Conservation (phyloP, 2,888 invertebrate genomes). For the Zele albiditarsus region DNA sequence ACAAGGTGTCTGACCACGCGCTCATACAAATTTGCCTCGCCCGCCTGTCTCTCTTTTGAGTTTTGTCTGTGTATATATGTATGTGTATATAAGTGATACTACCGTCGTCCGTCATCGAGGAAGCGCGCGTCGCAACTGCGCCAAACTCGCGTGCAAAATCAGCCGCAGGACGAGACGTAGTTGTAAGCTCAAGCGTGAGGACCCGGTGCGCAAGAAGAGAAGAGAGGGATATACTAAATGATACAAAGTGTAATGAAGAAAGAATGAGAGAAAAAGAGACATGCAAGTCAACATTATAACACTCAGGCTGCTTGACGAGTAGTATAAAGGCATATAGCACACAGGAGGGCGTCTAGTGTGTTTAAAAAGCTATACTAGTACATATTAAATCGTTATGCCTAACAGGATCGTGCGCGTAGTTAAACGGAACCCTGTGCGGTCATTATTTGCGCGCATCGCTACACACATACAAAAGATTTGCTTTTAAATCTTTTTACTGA, state of each 20-base stretch:
- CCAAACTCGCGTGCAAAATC: conserved; percentile 30
- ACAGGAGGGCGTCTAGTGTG: neutral
- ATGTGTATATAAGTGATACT: neutral
- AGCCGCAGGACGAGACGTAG: conserved; percentile 28
- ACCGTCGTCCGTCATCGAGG: conserved; percentile 27
- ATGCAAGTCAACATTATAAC: neutral
- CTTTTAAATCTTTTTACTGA: no score
- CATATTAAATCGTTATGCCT: neutral
- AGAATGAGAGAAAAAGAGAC: neutral
- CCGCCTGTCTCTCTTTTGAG: neutral
- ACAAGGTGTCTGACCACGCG: neutral
- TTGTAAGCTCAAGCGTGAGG: conserved; percentile 21
- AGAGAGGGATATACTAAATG: neutral
- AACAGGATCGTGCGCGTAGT: neutral
- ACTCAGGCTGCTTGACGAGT: neutral
- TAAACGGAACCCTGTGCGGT: neutral
- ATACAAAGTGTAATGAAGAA: conserved; percentile 4
- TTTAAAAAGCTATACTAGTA: neutral
- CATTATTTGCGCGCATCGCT: no score
- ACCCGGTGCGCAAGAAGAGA: conserved; percentile 23
- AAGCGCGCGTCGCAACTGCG: conserved; percentile 33
- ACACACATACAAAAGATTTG: no score
- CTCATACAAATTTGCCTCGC: neutral
- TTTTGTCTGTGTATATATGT: neutral
- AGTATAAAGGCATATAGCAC: neutral